Evolutionary conservation across 2,797 vertebrate species (phyloP).

Genomic region (Basileuterus tristriatus): DNA sequence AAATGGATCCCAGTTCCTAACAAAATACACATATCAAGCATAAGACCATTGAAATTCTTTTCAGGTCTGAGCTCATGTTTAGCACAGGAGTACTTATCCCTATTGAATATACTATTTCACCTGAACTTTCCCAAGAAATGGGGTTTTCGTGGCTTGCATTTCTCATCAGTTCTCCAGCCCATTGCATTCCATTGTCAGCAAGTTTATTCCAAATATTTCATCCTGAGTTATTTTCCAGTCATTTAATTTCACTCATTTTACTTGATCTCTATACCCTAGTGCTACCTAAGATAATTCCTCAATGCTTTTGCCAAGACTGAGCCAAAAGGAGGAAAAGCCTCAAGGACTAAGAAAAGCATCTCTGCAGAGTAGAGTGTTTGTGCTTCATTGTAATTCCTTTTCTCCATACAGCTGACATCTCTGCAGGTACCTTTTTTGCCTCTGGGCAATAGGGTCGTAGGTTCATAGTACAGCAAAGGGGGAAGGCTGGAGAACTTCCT

Average conservation of each 20-base stretch:
- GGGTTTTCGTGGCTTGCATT: neutral
- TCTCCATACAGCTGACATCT: constrained; percentile 28
- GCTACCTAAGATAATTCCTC: neutral
- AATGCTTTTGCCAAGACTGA: neutral
- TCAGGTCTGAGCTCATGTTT: neutral
- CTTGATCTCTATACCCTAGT: neutral
- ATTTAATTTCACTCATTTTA: constrained; percentile 17
- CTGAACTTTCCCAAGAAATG: neutral
- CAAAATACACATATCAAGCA: constrained; percentile 15
- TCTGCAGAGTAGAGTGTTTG: neutral
- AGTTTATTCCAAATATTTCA: neutral
- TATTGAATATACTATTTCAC: neutral
- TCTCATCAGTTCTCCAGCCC: neutral
- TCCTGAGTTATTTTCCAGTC: neutral
- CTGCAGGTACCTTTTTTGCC: constrained; percentile 63
- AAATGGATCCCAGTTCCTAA: neutral
- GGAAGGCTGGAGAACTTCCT: constrained; percentile 39
- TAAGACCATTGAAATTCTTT: constrained; percentile 18
- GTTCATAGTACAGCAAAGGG: constrained; percentile 22
- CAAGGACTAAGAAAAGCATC: neutral
- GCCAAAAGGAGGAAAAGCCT: constrained; percentile 12
- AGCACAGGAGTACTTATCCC: neutral
- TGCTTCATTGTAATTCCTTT: constrained; percentile 9
- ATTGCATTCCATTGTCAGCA: neutral
- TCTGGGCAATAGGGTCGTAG: constrained; percentile 22